Evolutionary conservation across 2,888 invertebrate genomes (phyloP).

Genomic region (Stramonita haemastoma): DNA sequence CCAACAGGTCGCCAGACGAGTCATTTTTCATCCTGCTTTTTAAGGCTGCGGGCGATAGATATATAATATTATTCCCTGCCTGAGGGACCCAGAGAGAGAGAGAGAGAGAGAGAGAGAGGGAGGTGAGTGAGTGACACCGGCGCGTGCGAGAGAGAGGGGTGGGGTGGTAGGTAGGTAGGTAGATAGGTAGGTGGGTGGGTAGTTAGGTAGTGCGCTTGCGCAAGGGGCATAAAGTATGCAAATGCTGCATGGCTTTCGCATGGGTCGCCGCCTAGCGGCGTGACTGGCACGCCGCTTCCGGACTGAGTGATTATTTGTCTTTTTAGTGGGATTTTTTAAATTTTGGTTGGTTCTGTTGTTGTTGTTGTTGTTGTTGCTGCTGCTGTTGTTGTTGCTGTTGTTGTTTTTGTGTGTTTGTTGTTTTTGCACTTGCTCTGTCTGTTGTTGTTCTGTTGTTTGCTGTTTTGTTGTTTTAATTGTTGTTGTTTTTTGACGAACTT

Average conservation of each 20-base stretch:
- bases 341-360: neutral
- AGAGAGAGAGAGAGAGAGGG: neutral
- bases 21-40: conserved; percentile 6
- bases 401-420: neutral
- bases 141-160: conserved; percentile 18
- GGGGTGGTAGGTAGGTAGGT: neutral
- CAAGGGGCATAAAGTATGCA: conserved; percentile 16
- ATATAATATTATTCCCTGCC: neutral
- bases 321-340: neutral
- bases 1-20: neutral
- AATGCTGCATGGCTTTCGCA: conserved; percentile 20
- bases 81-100: no score
- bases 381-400: neutral
- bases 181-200: neutral
- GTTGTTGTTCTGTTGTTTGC: neutral
- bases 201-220: conserved; percentile 17
- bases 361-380: no score
- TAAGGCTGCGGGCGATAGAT: neutral
- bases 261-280: neutral
- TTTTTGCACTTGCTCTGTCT: neutral
- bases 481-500: neutral
- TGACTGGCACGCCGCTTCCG: conserved; percentile 33
- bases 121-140: neutral
- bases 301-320: neutral
- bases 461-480: neutral